Base-by-base conservation (phyloP, 64 coral and sea anemone genomes). In the Actinia equina region DNA sequence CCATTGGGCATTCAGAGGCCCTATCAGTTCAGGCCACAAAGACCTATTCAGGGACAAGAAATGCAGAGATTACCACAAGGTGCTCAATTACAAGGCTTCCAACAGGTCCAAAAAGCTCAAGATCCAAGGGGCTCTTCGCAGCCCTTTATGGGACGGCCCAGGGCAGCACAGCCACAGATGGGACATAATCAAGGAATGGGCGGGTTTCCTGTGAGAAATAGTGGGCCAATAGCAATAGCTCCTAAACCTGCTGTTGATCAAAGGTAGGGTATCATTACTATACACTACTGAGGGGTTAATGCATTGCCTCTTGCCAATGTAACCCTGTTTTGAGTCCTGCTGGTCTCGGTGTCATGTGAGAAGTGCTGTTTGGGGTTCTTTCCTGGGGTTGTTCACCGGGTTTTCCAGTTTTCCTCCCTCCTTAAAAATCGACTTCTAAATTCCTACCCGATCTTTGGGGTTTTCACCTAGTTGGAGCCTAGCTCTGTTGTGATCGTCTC, bases 71-170 rank as follows among this genome's bases (percentile, higher is more conserved):
- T 81, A 41, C 83, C 71, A 57, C 65, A 51, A 37, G 41, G 18
- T 77, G 71, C 63, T 59, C 83, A 42, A 44, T 77, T 78, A 57
- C 37, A 41, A 10, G 59, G 83, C 86, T 86, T 84, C 54, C 89
- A 91, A 17, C 89, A 77, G 20, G 83, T 78, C 45, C 60, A 44
- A 5, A 81, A 44, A n/a, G n/a, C 43, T 37, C 78, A 74, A 41
- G 69, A 74, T 41, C 69, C 69, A 30, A 74, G 69, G 4, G 7
- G 26, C 25, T 14, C 78, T 6, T 52, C 78, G 1, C 78, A 81
- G 78, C 22, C 16, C 13, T 52, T 81, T 52, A 46, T 81, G 45
- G 78, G 78, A 20, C 44, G 49, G 14, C 78, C 78, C 78, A 81
- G 78, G 14, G 17, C 18, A 52, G 2, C 78, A 49, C 78, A 44